Base-by-base conservation (phyloP, 2,797 vertebrate genomes). In the Lacerta bilineata region DNA sequence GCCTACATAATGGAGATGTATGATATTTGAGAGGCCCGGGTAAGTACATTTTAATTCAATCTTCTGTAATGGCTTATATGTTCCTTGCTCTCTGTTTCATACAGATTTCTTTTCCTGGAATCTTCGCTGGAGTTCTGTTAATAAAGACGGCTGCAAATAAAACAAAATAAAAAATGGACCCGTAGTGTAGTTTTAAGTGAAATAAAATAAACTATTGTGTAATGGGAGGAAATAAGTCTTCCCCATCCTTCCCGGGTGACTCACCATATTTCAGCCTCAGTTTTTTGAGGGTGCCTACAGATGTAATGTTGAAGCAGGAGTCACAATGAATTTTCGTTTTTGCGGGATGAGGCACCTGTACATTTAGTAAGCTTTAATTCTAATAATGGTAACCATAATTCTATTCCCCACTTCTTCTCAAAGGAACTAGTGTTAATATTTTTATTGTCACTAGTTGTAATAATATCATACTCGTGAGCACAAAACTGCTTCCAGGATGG, bases 1-100 rank as follows among this genome's bases (percentile, higher is more conserved):
- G 97, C 97, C 94, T 99, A 98, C 97, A 95, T 99, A 97, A 97
- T 98, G 95, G 98, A 98, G 97, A 97, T 99, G 95, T 99, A 99
- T 93, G 97, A 96, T 92, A 94, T 98, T 90, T 99, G 97, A 98
- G 96, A 93, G 93, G 91, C 94, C 96, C 96, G 96, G 96, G 98
- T 98, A 97, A 98, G 98, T 97, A 97, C 97, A 96, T 97, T 97
- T 97, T 97, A 97, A 97, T 97, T 97, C 96, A 97, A 97, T 98
- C 97, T 97, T 96, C 96, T 95, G 93, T 96, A 97, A 97, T 97
- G 96, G 96, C 96, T 97, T 97, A 95, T 97, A 93, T 96, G 96
- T 97, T 97, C 95, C 95, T 95, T 96, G 95, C 95, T 97, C 94
- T 96, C 94, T 96, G 94, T 91, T 91, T 97, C 96, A 94, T 95